phyloP scores from a whole-genome alignment of 1,140 invertebrate genomes.

The Drosophila tani region DNA sequence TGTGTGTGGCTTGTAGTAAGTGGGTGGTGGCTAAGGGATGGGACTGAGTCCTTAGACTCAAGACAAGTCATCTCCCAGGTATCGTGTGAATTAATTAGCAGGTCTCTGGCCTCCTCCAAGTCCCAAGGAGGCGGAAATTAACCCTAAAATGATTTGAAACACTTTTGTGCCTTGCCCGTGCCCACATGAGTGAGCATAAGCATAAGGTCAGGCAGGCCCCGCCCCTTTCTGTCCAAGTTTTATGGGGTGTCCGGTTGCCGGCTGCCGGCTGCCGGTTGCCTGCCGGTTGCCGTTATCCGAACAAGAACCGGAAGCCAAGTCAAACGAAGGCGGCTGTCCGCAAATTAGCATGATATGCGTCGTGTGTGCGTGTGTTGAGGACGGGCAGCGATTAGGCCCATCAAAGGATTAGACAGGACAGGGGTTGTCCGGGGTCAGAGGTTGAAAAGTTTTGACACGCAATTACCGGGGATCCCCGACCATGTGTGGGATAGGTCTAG shows the following conservation, averaged over 20 bases:
- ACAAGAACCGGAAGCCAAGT: conserved; percentile 75
- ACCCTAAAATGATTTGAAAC: conserved; percentile 78
- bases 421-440: conserved; percentile 57
- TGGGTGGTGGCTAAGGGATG: background rate
- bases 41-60: no score
- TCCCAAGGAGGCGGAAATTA: conserved; percentile 64
- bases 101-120: background rate
- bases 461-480: conserved; percentile 59
- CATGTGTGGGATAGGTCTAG: conserved; percentile 44
- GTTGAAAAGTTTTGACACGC: conserved; percentile 80
- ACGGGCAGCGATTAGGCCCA: conserved; percentile 73
- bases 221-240: conserved; percentile 42
- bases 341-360: conserved; percentile 76
- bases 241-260: conserved; percentile 79
- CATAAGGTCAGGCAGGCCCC: conserved; percentile 40
- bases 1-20: conserved; percentile 49
- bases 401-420: conserved; percentile 70
- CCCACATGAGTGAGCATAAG: conserved; percentile 60
- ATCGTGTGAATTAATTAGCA: no score
- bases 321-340: conserved; percentile 81
- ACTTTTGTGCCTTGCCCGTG: conserved; percentile 62
- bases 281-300: conserved; percentile 3
- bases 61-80: no score
- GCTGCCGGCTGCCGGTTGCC: background rate
- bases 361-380: conserved; percentile 3